Evolutionary conservation across 2,888 invertebrate genomes (phyloP), one percentile per base, ranked within the genome.

Genomic region (Tanytarsus gracilentus): DNA sequence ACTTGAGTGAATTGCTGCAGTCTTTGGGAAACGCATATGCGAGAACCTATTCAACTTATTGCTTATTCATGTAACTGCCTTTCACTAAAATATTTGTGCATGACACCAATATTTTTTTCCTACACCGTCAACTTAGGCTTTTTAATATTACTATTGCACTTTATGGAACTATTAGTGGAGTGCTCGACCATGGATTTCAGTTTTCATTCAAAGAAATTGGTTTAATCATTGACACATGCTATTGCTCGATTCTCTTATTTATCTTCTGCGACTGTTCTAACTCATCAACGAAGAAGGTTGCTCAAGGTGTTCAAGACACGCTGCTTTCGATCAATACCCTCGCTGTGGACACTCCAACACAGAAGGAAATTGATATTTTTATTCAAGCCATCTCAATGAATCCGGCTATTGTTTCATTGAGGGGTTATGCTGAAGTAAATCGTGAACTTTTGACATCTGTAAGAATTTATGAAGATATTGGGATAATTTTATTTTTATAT

Each of bases 241-340:
- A 84, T 66, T 84, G 83, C 65, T 76, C 78, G 6, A 75, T 75
- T 0, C 69, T 84, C 30, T 72, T 83, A 1, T 83, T 77, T 65
- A 77, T 84, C 48, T 84, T 83, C 66, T 83, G 81, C 16, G 80
- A 84, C 67, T 84, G 83, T 67, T 83, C 84, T 0, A 83, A 84
- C 66, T 78, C 81, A 64, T 78, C 83, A 3, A 82, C 83, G 0
- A 68, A 78, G 4, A 77, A 79, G 70, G 83, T 84, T 7, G 81
- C 83, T 1, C 79, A 79, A 49, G 79, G 81, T 14, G 82, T 84
- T 0, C 82, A 82, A 67, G 78, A 78, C 25, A 78, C 80, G 3
- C 68, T 84, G 18, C 71, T 84, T 29, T 77, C 78, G 1, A 76
- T 83, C 4, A 77, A 82, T 64, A 72, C 83, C 39, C 68, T 77